phyloP scores from a whole-genome alignment of 2,888 invertebrate species.

The Endotricha flammealis region DNA sequence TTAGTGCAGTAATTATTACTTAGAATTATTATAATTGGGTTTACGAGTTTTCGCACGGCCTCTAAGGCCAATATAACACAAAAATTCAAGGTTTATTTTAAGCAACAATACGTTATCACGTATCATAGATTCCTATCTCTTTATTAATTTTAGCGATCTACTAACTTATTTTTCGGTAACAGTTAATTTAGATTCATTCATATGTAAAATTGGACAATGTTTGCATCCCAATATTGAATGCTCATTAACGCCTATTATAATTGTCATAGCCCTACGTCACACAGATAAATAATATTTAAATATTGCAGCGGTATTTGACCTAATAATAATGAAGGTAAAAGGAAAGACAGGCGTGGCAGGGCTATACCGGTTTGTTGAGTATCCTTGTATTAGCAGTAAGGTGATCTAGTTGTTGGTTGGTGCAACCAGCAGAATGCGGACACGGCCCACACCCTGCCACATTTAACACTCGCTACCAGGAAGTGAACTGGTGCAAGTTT shows the following conservation, averaged over 20 bases:
- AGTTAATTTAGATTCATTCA: conserved; percentile 23
- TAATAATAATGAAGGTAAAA: conserved; percentile 53
- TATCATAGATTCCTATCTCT: background rate
- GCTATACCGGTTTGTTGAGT: conserved; percentile 52
- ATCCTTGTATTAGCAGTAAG: conserved; percentile 66
- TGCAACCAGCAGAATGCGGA: conserved; percentile 68
- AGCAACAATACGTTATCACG: background rate
- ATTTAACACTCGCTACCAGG: conserved; percentile 50
- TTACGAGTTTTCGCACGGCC: conserved; percentile 3
- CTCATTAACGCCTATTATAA: conserved; percentile 22
- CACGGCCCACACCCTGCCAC: conserved; percentile 52
- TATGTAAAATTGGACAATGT: conserved; percentile 23
- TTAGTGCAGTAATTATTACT: too few relatives aligned
- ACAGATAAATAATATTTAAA: conserved; percentile 20
- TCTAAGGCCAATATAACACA: too few relatives aligned
- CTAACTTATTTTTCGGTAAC: conserved; percentile 5
- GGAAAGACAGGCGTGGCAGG: conserved; percentile 69
- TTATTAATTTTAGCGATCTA: background rate
- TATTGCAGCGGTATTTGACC: conserved; percentile 28
- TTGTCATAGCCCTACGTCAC: conserved; percentile 20
- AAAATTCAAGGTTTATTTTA: background rate
- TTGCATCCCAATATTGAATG: conserved; percentile 24
- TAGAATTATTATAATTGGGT: conserved; percentile 13
- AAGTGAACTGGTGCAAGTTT: conserved; percentile 42
- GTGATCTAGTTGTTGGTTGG: conserved; percentile 60